These are phyloP conservation scores for Hippotragus niger DNA, from an alignment of 2,113 vertebrate species.

Conservation along the genomic window DNA sequence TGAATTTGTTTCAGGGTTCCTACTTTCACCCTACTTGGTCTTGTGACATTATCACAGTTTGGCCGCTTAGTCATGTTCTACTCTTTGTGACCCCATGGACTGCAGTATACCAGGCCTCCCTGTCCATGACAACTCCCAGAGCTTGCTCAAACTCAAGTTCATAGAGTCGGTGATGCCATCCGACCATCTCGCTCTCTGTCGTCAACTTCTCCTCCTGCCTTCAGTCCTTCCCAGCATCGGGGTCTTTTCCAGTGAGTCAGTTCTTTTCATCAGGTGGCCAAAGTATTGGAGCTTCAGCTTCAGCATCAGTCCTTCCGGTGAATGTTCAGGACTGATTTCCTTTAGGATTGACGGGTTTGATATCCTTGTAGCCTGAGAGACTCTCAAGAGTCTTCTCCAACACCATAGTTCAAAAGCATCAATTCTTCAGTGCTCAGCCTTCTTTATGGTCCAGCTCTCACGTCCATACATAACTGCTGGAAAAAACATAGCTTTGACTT, in stretches of 20 bases:
- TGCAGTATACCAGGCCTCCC: background rate
- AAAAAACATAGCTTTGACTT: background rate
- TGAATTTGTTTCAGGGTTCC: background rate
- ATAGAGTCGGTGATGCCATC: background rate
- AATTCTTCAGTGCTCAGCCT: background rate
- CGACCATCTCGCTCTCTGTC: fast-evolving
- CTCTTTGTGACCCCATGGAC: background rate
- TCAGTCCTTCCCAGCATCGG: background rate
- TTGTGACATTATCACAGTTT: background rate
- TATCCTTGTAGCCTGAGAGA: background rate
- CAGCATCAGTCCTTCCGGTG: background rate
- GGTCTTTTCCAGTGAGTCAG: background rate
- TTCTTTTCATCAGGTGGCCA: background rate
- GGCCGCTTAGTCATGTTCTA: background rate
- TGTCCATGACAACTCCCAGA: background rate
- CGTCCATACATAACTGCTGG: background rate
- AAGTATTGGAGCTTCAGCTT: background rate
- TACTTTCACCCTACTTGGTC: background rate
- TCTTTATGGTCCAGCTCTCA: background rate
- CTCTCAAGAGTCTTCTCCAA: background rate
- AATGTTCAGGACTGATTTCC: background rate
- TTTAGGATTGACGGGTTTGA: background rate
- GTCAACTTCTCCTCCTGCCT: background rate
- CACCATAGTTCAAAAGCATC: background rate
- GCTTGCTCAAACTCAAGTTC: background rate